Conservation (phyloP, 2,888 invertebrate species). For the Polylopha cassiicola region DNA sequence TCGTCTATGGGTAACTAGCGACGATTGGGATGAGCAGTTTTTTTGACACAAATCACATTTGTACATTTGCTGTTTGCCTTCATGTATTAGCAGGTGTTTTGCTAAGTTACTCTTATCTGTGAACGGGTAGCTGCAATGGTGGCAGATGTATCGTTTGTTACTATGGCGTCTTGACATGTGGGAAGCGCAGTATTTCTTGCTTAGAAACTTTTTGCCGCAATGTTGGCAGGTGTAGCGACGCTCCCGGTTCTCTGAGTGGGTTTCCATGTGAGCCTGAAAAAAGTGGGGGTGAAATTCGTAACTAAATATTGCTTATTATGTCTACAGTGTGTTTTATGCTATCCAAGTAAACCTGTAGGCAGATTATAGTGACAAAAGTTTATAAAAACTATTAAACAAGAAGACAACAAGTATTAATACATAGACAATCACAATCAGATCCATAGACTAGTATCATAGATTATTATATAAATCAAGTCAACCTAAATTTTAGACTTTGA, state of each 20-base stretch:
- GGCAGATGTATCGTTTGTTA: slow-evolving; percentile 54
- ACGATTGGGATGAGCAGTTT: slow-evolving; percentile 46
- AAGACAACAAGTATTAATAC: too few species aligned
- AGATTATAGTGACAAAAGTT: too few species aligned
- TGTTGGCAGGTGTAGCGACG: slow-evolving; percentile 54
- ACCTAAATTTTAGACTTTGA: too few species aligned
- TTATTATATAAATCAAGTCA: too few species aligned
- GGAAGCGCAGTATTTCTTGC: slow-evolving; percentile 44
- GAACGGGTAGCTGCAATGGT: slow-evolving; percentile 57
- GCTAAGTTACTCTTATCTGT: slow-evolving; percentile 59
- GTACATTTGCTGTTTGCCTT: slow-evolving; percentile 49
- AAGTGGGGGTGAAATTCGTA: too few species aligned
- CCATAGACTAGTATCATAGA: too few species aligned
- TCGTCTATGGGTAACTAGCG: slow-evolving; percentile 57
- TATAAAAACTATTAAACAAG: too few species aligned
- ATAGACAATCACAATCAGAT: too few species aligned
- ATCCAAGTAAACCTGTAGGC: too few species aligned
- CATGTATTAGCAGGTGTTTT: slow-evolving; percentile 59
- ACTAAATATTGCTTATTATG: too few species aligned
- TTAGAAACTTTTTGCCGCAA: slow-evolving; percentile 64
- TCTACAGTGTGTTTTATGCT: too few species aligned
- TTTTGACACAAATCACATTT: slow-evolving; percentile 64
- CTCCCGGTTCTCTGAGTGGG: slow-evolving; percentile 58
- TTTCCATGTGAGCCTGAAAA: slow-evolving; percentile 63
- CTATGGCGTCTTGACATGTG: slow-evolving; percentile 54